A percentile compares a stretch with the other conserved stretches of the same genome.
phyloP scores from a whole-genome alignment of 2,113 vertebrate genomes.

The Callopanchax toddi region DNA sequence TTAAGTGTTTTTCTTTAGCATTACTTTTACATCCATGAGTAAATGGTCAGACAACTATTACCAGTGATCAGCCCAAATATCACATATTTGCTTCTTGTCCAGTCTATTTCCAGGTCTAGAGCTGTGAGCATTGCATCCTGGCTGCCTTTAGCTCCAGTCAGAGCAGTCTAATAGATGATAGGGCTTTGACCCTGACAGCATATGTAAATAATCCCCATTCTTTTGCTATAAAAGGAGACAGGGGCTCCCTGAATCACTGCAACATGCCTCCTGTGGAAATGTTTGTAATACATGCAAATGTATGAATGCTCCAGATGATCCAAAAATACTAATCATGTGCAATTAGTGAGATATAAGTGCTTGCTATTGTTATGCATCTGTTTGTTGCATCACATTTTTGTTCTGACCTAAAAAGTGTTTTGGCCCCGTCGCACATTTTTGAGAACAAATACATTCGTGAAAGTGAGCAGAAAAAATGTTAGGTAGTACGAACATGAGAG shows the following conservation, averaged over 20 bases:
- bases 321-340: slow-evolving; percentile 26
- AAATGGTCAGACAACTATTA: too few species aligned
- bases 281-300: slow-evolving; percentile 50
- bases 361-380: too few species aligned
- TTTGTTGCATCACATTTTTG: not conserved
- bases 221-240: slow-evolving; percentile 95
- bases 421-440: not conserved
- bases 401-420: not conserved
- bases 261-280: slow-evolving; percentile 80
- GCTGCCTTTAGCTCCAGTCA: slow-evolving; percentile 47
- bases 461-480: not conserved
- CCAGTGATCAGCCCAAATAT: not conserved
- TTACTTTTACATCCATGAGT: not conserved
- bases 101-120: slow-evolving; percentile 21
- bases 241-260: slow-evolving; percentile 80
- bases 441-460: too few species aligned
- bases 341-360: not conserved
- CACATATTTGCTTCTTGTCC: slow-evolving; percentile 6
- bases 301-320: not conserved
- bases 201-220: slow-evolving; percentile 87
- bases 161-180: slow-evolving; percentile 62
- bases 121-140: slow-evolving; percentile 40
- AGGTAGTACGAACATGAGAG: not conserved
- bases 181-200: slow-evolving; percentile 68
- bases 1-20: not conserved